phyloP scores from a whole-genome alignment of 2,888 invertebrate species.

The Sinopyrophorus schimmeli region DNA sequence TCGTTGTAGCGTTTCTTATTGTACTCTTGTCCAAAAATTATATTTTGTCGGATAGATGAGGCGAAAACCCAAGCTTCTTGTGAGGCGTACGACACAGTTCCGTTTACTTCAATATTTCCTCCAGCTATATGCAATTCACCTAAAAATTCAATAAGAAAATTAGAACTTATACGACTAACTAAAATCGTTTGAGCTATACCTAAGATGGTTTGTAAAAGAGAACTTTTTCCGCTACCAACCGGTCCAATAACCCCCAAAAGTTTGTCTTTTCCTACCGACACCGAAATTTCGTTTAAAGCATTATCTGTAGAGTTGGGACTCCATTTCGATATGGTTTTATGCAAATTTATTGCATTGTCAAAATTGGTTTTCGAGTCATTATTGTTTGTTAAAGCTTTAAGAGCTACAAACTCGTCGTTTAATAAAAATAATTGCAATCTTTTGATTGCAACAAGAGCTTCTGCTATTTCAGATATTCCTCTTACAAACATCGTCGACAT shows the following conservation, averaged over 20 bases:
- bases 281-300: constrained; percentile 45
- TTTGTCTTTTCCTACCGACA: constrained; percentile 44
- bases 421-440: constrained; percentile 53
- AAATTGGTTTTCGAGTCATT: constrained; percentile 39
- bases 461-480: constrained; percentile 56
- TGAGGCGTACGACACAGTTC: constrained; percentile 71
- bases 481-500: constrained; percentile 63
- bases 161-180: too few relatives aligned
- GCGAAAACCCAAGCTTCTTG: constrained; percentile 88
- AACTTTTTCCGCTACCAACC: constrained; percentile 67
- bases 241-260: constrained; percentile 62
- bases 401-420: constrained; percentile 48
- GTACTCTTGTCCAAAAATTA: constrained; percentile 76
- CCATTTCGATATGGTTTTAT: constrained; percentile 51
- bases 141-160: constrained; percentile 51
- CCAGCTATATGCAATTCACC: constrained; percentile 62
- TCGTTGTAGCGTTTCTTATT: constrained; percentile 62
- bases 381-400: constrained; percentile 37
- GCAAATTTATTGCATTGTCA: constrained; percentile 43
- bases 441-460: constrained; percentile 55
- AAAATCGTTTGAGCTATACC: constrained; percentile 63
- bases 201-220: constrained; percentile 72
- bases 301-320: constrained; percentile 44
- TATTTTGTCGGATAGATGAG: constrained; percentile 79
- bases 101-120: constrained; percentile 68